phyloP scores from a whole-genome alignment of 2,797 vertebrate species.

The Pangasius mekongensis region DNA sequence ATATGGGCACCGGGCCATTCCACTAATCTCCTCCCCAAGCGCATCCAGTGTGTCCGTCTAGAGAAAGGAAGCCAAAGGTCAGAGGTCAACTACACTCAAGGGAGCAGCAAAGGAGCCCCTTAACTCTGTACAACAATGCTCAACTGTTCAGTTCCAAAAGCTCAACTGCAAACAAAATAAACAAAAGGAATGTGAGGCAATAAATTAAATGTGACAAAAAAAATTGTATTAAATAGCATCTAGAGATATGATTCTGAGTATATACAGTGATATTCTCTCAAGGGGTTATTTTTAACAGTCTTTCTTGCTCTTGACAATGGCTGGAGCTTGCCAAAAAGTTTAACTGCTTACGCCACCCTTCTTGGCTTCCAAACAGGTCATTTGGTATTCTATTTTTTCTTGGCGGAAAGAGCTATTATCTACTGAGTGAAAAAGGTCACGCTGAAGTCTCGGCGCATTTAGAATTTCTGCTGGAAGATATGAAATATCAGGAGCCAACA shows the following conservation, averaged over 20 bases:
- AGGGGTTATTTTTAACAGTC: constrained; percentile 42
- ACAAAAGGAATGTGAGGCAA: background rate
- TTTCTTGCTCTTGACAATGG: constrained; percentile 60
- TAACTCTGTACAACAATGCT: constrained; percentile 1
- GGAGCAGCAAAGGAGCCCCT: background rate
- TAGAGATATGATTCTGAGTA: background rate
- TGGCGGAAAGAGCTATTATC: constrained; percentile 74
- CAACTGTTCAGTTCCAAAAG: background rate
- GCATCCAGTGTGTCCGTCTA: constrained; percentile 93
- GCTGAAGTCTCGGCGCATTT: constrained; percentile 56
- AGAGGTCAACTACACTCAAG: constrained; percentile 40
- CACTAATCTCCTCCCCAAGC: constrained; percentile 94
- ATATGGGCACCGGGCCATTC: constrained; percentile 98
- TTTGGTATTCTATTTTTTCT: constrained; percentile 81
- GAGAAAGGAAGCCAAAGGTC: constrained; percentile 57
- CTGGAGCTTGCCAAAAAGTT: constrained; percentile 63
- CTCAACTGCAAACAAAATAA: background rate
- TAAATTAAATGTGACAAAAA: background rate
- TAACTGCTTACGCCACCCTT: constrained; percentile 72
- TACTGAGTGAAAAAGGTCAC: constrained; percentile 73
- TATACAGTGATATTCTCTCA: background rate
- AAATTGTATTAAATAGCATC: constrained; percentile 6
- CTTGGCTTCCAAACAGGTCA: constrained; percentile 76
- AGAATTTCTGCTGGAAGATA: constrained; percentile 31
- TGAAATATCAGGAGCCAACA: constrained; percentile 15